A percentile compares a stretch with the other conserved stretches of the same genome.
Evolutionary conservation across 1,140 invertebrate genomes (phyloP).

Genomic region (Papilio machaon): DNA sequence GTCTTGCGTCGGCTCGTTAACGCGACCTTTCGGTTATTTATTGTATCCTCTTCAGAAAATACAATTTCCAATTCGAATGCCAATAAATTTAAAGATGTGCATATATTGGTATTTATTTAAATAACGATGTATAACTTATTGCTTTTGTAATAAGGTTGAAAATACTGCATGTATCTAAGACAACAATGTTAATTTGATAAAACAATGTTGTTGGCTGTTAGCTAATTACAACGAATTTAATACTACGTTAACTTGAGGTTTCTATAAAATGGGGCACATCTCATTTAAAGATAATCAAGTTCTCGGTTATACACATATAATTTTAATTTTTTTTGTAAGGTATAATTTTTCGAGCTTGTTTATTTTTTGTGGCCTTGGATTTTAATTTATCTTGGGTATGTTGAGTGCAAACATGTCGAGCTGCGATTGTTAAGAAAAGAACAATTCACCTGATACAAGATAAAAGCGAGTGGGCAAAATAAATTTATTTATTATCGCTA

Average conservation of each 20-base stretch:
- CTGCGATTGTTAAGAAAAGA: slow-evolving; percentile 72
- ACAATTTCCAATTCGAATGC: slow-evolving; percentile 75
- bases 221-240: neutral
- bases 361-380: neutral
- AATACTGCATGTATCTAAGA: neutral
- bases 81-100: slow-evolving; percentile 69
- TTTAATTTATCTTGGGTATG: slow-evolving; percentile 47
- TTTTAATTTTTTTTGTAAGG: neutral
- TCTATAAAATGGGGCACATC: neutral
- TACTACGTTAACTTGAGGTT: neutral
- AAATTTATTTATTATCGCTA: slow-evolving; percentile 73
- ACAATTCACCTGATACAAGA: slow-evolving; percentile 77
- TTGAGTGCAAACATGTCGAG: slow-evolving; percentile 61
- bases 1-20: slow-evolving; percentile 75
- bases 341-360: slow-evolving; percentile 5
- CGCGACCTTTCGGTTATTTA: slow-evolving; percentile 78
- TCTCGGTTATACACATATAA: neutral
- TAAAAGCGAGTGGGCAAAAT: slow-evolving; percentile 71
- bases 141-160: neutral
- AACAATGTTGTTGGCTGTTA: neutral
- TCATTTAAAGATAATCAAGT: neutral
- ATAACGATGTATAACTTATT: slow-evolving; percentile 30
- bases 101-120: slow-evolving; percentile 52
- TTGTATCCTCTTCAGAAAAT: slow-evolving; percentile 78
- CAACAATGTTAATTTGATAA: neutral